These are phyloP conservation scores for Acrossocheilus fasciatus DNA, from an alignment of 2,797 vertebrate genomes.

Conservation along the genomic window DNA sequence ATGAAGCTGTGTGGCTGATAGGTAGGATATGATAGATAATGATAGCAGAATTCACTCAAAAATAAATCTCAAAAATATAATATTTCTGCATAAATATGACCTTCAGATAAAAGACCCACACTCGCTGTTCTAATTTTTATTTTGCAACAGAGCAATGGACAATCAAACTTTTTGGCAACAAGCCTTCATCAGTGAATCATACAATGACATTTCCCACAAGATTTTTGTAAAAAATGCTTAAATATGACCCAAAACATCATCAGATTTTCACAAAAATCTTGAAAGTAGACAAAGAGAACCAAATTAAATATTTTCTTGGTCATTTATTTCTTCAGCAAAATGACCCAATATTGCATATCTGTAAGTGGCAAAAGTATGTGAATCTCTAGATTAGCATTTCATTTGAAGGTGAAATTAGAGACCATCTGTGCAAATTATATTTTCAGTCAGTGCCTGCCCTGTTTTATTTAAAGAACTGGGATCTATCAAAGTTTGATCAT, in stretches of 20 bases:
- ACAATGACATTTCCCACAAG: neutral
- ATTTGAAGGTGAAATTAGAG: neutral
- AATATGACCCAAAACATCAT: neutral
- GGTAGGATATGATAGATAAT: neutral
- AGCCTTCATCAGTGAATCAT: neutral
- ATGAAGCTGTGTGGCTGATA: constrained; percentile 12
- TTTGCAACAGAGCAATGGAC: neutral
- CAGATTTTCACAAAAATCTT: too few species aligned
- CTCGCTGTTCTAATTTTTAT: too few species aligned
- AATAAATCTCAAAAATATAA: too few species aligned
- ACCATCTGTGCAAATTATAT: neutral
- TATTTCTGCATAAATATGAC: too few species aligned
- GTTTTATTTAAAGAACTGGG: neutral
- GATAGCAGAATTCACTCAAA: neutral
- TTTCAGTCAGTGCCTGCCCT: neutral
- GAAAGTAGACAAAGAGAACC: too few species aligned
- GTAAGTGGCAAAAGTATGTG: neutral
- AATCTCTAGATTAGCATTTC: neutral
- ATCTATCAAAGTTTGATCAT: neutral
- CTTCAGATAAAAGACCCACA: too few species aligned
- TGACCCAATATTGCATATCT: neutral
- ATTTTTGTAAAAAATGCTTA: too few species aligned
- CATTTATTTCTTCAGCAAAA: neutral
- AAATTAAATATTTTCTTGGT: neutral
- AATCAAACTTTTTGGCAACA: neutral